phyloP scores from a whole-genome alignment of 2,888 invertebrate genomes.

The Mantis religiosa region DNA sequence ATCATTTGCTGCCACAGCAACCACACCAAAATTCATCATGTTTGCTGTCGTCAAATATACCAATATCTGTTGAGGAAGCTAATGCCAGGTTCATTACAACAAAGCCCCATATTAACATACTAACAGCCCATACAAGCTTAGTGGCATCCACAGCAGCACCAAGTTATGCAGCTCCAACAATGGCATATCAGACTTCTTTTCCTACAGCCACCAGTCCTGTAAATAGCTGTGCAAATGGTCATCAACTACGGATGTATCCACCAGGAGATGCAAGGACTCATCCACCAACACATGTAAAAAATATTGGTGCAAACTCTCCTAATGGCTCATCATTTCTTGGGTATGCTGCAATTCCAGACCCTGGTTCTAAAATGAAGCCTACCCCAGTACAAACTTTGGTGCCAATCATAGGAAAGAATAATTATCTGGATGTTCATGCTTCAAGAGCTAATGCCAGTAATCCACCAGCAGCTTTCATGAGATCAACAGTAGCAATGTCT shows the following conservation, averaged over 20 bases:
- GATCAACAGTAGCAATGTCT: conserved; percentile 37
- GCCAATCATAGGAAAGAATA: conserved; percentile 56
- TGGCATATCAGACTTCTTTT: conserved; percentile 28
- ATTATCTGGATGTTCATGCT: conserved; percentile 59
- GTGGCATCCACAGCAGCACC: conserved; percentile 60
- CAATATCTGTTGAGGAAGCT: conserved; percentile 57
- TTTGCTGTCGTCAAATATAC: background rate
- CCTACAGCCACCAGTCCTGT: background rate
- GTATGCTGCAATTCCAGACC: conserved; percentile 34
- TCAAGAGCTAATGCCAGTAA: conserved; percentile 40
- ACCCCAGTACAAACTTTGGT: conserved; percentile 50
- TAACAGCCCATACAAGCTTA: conserved; percentile 71
- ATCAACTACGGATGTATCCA: conserved; percentile 23
- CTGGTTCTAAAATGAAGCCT: conserved; percentile 47
- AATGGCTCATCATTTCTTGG: conserved; percentile 9
- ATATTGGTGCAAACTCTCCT: background rate
- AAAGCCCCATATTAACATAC: conserved; percentile 69
- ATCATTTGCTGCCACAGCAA: background rate
- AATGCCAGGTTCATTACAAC: conserved; percentile 73
- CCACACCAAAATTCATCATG: background rate
- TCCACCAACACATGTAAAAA: conserved; percentile 25
- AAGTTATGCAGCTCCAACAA: conserved; percentile 51
- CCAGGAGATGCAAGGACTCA: conserved; percentile 29
- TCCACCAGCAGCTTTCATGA: conserved; percentile 44
- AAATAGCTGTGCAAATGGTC: background rate